Conservation (phyloP, 2,888 invertebrate genomes). For the Anoncus sp. region DNA sequence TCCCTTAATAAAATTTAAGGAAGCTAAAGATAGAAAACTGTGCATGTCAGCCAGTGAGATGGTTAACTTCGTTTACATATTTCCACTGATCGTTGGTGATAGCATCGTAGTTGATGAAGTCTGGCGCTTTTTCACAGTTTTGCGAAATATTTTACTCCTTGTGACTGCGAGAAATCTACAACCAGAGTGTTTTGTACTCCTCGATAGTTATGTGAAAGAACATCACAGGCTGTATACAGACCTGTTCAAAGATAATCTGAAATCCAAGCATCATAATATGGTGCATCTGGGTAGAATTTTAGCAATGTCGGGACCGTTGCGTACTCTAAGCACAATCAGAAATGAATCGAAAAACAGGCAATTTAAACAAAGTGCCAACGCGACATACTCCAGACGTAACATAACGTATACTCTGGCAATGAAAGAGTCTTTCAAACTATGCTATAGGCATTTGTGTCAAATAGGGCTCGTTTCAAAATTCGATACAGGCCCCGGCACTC, state of each 20-base stretch:
- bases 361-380: constrained; percentile 3
- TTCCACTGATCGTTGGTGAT: no score
- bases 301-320: constrained; percentile 5
- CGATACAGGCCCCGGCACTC: background rate
- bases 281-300: constrained; percentile 7
- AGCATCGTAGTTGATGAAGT: no score
- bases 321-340: constrained; percentile 13
- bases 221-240: background rate
- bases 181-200: no score
- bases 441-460: constrained; percentile 6
- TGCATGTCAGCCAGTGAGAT: no score
- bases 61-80: no score
- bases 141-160: no score
- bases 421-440: constrained; percentile 2
- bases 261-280: constrained; percentile 15
- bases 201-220: background rate
- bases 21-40: no score
- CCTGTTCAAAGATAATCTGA: background rate
- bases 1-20: no score
- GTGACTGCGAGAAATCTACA: no score
- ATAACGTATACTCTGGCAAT: constrained; percentile 1
- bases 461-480: constrained; percentile 13
- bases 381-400: constrained; percentile 16
- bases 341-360: constrained; percentile 16
- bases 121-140: no score